These are phyloP conservation scores for Limonius californicus DNA, from an alignment of 1,140 invertebrate genomes.

Conservation along the genomic window DNA sequence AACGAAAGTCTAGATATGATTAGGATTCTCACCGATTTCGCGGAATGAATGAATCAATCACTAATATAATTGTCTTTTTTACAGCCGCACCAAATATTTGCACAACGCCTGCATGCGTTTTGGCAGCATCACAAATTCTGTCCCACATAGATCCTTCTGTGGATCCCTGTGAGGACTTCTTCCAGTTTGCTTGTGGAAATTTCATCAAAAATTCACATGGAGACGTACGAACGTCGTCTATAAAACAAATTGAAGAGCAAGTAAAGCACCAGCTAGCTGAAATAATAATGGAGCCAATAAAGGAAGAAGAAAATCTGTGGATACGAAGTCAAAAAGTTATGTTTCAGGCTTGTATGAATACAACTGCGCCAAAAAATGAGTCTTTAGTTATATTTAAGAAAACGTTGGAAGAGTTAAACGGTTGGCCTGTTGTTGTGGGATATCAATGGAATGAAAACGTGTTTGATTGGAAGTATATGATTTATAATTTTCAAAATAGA, in stretches of 20 bases:
- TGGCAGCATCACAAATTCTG: constrained; percentile 22
- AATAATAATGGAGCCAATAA: not conserved
- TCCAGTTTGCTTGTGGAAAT: constrained; percentile 60
- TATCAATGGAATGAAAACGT: constrained; percentile 16
- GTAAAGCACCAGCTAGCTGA: constrained; percentile 44
- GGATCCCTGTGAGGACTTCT: constrained; percentile 73
- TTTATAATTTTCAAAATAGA: no score
- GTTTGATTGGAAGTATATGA: constrained; percentile 12
- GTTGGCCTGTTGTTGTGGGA: constrained; percentile 23
- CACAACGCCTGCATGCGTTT: constrained; percentile 19
- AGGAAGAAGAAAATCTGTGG: not conserved
- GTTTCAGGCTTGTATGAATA: constrained; percentile 20
- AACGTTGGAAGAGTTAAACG: constrained; percentile 59
- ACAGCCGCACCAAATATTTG: no score
- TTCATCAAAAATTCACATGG: constrained; percentile 45
- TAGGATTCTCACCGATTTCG: no score
- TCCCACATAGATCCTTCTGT: constrained; percentile 44
- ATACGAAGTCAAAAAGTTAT: not conserved
- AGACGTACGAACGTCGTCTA: no score
- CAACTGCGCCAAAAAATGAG: constrained; percentile 2
- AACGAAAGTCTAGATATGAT: no score
- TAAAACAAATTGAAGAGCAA: constrained; percentile 49
- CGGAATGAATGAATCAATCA: no score
- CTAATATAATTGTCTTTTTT: no score
- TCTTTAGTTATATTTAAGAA: constrained; percentile 46